Conservation (phyloP, 2,888 invertebrate genomes). For the Sabatieria punctata region DNA sequence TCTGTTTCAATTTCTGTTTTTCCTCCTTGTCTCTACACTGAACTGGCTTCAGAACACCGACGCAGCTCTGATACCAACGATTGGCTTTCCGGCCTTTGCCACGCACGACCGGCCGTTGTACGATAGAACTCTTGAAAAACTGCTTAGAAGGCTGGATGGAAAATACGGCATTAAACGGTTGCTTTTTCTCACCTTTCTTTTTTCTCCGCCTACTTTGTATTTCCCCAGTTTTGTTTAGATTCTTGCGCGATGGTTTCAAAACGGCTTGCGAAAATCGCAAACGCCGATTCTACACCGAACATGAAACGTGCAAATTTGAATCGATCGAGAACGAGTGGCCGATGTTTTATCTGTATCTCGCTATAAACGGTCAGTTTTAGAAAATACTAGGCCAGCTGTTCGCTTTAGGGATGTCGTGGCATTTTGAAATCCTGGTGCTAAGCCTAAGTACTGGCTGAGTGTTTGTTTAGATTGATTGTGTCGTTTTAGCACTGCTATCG, state of each 20-base stretch:
- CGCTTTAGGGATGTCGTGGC: not conserved
- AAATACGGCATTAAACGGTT: slow-evolving; percentile 71
- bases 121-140: slow-evolving; percentile 62
- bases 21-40: no score
- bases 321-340: slow-evolving; percentile 97
- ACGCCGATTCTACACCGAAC: slow-evolving; percentile 62
- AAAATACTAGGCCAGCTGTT: not conserved
- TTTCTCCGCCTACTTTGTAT: not conserved
- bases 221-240: slow-evolving; percentile 32
- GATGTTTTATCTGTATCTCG: slow-evolving; percentile 79
- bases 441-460: no score
- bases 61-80: slow-evolving; percentile 68
- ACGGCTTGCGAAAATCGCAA: slow-evolving; percentile 65
- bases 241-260: slow-evolving; percentile 80
- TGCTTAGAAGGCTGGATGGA: slow-evolving; percentile 48
- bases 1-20: no score
- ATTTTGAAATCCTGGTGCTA: not conserved
- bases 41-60: slow-evolving; percentile 98
- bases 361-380: slow-evolving; percentile 61
- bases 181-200: no score
- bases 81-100: slow-evolving; percentile 94
- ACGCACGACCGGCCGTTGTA: slow-evolving; percentile 85
- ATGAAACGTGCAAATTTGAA: slow-evolving; percentile 81
- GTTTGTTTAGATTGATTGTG: no score
- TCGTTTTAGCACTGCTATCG: slow-evolving; percentile 25